Evolutionary conservation across 2,113 vertebrate genomes (phyloP), one percentile per base, ranked within the genome.

Genomic region (Lipophrys pholis): DNA sequence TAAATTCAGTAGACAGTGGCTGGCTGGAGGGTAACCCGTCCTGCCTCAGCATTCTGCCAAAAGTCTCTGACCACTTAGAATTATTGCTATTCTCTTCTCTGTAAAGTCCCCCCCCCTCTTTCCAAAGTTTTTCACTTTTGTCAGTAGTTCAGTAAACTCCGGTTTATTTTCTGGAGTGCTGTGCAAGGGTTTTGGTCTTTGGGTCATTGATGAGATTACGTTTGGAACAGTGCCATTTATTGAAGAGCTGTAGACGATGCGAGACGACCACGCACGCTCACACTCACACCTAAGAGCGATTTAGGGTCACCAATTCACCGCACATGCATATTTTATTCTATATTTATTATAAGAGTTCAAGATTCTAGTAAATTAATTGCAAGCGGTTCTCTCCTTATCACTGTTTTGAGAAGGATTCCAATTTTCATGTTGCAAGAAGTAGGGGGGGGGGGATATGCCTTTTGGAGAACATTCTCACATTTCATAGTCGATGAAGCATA

Each of bases 151-250:
- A 48, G 38, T 60, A 80, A 77, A 64, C 49, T 52, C 17, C 53
- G 62, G 71, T 42, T 73, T 14, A 83, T 83, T 83, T 78, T 42
- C 54, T 21, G 55, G 6, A 83, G 69, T 73, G 72, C 83, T 80
- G 79, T 81, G 60, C 50, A 76, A 73, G 55, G 39, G 1, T 57
- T 78, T 49, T 75, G 16, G 14, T 57, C 51, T 5, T 21, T 54
- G 35, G 21, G 14, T 38, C 62, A 59, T 71, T 83, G 68, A 72
- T 77, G 39, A 40, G 61, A 86, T 80, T 87, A 53, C 11, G 6
- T 61, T 77, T 73, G 63, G 48, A 48, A 48, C 9, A 39, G n/a
- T 79, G 71, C 16, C 50, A 70, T 77, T 69, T 63, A 75, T 61
- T 46, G 8, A 67, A n/a, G 15, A 16, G 17, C 7, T 49, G 30